Evolutionary conservation across 2,113 vertebrate species (phyloP).

Genomic region (Coracopsis vasa): DNA sequence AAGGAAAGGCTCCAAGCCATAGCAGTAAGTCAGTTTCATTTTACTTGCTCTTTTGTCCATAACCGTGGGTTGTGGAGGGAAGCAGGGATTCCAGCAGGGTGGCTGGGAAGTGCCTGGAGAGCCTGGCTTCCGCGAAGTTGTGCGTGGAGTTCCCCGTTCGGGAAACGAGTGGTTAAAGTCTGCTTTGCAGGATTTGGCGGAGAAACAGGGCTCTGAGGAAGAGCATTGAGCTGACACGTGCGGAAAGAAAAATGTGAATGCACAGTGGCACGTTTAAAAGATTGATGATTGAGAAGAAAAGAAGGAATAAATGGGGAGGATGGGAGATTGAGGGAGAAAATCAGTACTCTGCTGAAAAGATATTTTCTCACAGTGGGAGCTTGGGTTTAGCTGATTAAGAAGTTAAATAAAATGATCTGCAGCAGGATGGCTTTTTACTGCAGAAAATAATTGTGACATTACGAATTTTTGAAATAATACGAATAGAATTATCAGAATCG

Average conservation of each 20-base stretch:
- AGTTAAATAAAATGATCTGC: neutral
- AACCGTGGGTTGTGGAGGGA: neutral
- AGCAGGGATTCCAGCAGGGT: neutral
- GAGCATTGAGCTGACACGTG: constrained; percentile 16
- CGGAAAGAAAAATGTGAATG: constrained; percentile 15
- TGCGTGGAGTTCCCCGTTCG: neutral
- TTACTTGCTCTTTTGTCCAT: constrained; percentile 64
- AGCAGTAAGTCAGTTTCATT: constrained; percentile 88
- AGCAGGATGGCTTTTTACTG: neutral
- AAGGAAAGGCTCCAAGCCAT: constrained; percentile 97
- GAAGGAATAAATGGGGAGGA: neutral
- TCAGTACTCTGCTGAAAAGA: neutral
- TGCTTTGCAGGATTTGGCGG: constrained; percentile 20
- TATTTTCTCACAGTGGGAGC: neutral
- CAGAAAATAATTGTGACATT: neutral
- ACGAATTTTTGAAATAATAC: neutral
- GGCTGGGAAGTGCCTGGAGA: neutral
- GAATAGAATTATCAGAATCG: neutral
- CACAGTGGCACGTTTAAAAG: constrained; percentile 17
- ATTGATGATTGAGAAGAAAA: constrained; percentile 27
- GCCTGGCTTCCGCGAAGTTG: constrained; percentile 27
- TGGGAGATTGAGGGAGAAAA: neutral
- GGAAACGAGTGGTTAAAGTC: constrained; percentile 19
- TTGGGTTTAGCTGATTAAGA: neutral
- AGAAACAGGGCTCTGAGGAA: constrained; percentile 11